A percentile compares a stretch with the other conserved stretches of the same genome.
These are phyloP conservation scores for Paralichthys olivaceus DNA, from an alignment of 2,113 vertebrate genomes.

Conservation along the genomic window DNA sequence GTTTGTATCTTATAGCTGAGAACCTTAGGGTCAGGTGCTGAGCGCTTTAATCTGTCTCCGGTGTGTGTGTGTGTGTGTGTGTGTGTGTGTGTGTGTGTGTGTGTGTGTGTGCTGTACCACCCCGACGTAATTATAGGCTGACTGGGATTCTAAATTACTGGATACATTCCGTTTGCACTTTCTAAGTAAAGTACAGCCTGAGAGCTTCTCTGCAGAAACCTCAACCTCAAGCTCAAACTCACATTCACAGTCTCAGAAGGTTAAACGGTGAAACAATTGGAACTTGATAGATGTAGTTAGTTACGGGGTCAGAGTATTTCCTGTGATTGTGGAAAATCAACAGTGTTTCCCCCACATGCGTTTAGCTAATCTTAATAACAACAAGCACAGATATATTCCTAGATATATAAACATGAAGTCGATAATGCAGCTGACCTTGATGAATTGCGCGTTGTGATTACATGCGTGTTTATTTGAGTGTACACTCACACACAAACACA, in stretches of 20 bases:
- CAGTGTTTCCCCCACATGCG: no score
- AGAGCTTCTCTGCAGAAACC: constrained; percentile 3
- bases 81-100: constrained; percentile 17
- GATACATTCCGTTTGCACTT: constrained; percentile 36
- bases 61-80: constrained; percentile 11
- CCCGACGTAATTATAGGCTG: constrained; percentile 56
- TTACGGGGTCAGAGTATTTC: no score
- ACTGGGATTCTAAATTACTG: constrained; percentile 48
- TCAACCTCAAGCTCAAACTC: not conserved
- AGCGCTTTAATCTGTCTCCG: not conserved
- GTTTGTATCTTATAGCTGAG: constrained; percentile 37
- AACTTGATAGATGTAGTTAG: no score
- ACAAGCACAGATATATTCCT: no score
- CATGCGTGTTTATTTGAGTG: no score
- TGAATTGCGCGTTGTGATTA: no score
- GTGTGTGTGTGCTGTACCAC: constrained; percentile 34
- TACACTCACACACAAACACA: no score
- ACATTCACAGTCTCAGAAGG: not conserved
- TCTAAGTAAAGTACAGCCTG: constrained; percentile 18
- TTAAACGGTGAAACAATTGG: not conserved
- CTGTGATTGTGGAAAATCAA: no score
- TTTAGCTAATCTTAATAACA: no score
- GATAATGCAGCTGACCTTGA: no score
- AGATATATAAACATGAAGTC: no score
- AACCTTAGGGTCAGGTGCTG: not conserved